Conservation (phyloP, 2,113 vertebrate species). For the Corythoichthys intestinalis region DNA sequence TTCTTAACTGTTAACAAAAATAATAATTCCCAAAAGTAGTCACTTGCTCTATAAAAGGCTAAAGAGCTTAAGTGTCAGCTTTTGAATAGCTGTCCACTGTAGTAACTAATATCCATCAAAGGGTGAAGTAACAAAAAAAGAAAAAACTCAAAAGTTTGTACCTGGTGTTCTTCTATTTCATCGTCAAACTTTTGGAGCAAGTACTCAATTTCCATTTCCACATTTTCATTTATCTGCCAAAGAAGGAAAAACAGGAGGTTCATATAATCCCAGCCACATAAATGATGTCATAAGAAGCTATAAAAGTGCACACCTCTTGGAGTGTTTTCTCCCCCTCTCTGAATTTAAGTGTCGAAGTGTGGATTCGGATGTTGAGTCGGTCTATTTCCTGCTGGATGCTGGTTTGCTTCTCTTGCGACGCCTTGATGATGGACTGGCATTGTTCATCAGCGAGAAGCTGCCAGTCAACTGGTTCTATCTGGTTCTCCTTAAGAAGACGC, state of each 20-base stretch:
- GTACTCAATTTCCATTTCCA: conserved; percentile 76
- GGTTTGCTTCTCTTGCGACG: conserved; percentile 52
- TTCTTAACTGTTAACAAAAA: too few relatives aligned
- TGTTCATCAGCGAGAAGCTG: conserved; percentile 54
- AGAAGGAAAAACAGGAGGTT: background rate
- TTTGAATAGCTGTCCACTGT: too few relatives aligned
- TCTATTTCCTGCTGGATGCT: conserved; percentile 68
- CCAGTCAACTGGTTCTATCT: conserved; percentile 42
- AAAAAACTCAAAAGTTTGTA: conserved; percentile 47
- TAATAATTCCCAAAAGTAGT: too few relatives aligned
- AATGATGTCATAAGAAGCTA: background rate
- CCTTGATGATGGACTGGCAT: conserved; percentile 50
- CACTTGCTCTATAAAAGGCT: too few relatives aligned
- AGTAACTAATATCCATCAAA: too few relatives aligned
- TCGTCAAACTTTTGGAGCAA: conserved; percentile 82
- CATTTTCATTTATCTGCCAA: conserved; percentile 76
- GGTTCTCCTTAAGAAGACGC: conserved; percentile 59
- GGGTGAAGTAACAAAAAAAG: background rate
- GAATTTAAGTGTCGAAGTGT: conserved; percentile 66
- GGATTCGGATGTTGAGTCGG: conserved; percentile 59
- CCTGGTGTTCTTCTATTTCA: conserved; percentile 82
- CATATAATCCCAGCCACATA: background rate
- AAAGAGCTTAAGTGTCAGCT: too few relatives aligned
- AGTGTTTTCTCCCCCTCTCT: conserved; percentile 66
- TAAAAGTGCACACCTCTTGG: conserved; percentile 69